Evolutionary conservation across 1,140 invertebrate genomes (phyloP).

Genomic region (Euglossa dilemma): DNA sequence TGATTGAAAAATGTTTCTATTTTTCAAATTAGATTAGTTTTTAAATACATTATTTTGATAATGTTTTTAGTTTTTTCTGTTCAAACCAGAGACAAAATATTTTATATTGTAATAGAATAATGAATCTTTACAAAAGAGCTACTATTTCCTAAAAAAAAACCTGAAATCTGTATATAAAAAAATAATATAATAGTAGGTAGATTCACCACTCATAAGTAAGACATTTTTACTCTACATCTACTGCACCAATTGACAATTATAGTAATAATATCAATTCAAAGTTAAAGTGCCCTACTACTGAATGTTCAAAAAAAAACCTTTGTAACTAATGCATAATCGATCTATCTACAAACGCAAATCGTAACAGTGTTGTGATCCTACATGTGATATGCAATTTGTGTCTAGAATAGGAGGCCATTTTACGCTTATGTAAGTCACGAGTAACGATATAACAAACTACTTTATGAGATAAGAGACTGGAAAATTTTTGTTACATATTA

Average conservation of each 20-base stretch:
- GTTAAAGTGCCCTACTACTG: slow-evolving; percentile 80
- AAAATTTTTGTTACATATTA: slow-evolving; percentile 12
- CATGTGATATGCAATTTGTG: slow-evolving; percentile 79
- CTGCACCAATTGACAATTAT: slow-evolving; percentile 62
- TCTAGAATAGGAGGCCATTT: slow-evolving; percentile 63
- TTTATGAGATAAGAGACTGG: slow-evolving; percentile 56
- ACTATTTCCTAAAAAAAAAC: slow-evolving; percentile 32
- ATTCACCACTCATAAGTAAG: slow-evolving; percentile 39
- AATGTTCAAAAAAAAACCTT: slow-evolving; percentile 75
- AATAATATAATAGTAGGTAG: slow-evolving; percentile 31
- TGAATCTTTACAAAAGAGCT: slow-evolving; percentile 24
- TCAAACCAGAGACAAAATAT: slow-evolving; percentile 22
- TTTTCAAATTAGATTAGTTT: slow-evolving; percentile 63
- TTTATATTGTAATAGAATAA: slow-evolving; percentile 13
- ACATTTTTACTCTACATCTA: slow-evolving; percentile 59
- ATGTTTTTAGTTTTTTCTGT: slow-evolving; percentile 22
- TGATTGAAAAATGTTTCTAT: slow-evolving; percentile 52
- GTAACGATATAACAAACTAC: slow-evolving; percentile 49
- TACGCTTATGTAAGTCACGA: slow-evolving; percentile 64
- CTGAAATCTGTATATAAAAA: slow-evolving; percentile 53
- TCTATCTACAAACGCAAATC: slow-evolving; percentile 75
- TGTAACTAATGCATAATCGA: slow-evolving; percentile 69
- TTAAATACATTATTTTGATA: slow-evolving; percentile 41
- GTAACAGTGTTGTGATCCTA: slow-evolving; percentile 81
- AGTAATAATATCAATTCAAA: slow-evolving; percentile 63